phyloP scores from a whole-genome alignment of 23 tunicate genomes.

The Pegea sp. region DNA sequence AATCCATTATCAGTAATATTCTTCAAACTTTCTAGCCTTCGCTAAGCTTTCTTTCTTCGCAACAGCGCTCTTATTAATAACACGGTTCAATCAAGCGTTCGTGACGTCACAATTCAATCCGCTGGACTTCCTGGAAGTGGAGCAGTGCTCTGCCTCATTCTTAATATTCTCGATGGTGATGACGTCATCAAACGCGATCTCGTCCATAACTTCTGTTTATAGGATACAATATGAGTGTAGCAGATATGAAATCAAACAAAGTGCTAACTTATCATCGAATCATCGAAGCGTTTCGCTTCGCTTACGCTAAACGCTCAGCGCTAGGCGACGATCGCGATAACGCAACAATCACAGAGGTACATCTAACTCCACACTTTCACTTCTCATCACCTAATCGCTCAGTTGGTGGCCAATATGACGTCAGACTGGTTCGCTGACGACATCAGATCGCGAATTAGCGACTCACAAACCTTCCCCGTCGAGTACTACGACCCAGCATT shows the following conservation, averaged over 20 bases:
- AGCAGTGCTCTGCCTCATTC: constrained; percentile 54
- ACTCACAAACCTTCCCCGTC: constrained; percentile 19
- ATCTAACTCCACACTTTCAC: no score
- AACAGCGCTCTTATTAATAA: not conserved
- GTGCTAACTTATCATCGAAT: constrained; percentile 83
- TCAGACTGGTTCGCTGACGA: constrained; percentile 51
- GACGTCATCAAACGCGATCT: no score
- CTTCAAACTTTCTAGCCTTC: no score
- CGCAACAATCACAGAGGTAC: constrained; percentile 36
- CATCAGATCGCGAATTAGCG: constrained; percentile 38
- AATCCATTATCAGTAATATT: no score
- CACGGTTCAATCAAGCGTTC: constrained; percentile 1
- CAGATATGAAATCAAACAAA: constrained; percentile 12
- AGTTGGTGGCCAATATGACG: constrained; percentile 61
- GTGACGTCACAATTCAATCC: constrained; percentile 24
- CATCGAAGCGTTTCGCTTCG: constrained; percentile 78
- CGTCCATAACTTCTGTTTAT: no score
- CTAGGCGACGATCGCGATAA: constrained; percentile 67
- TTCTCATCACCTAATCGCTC: no score
- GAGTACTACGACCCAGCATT: constrained; percentile 54
- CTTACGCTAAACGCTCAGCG: constrained; percentile 60
- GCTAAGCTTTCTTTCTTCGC: not conserved
- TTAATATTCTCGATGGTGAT: constrained; percentile 84
- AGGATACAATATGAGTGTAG: constrained; percentile 50
- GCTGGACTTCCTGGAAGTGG: constrained; percentile 90